Evolutionary conservation across 37 sponge, comb jelly and placozoan species (phyloP), one percentile per base, ranked within the genome.

Genomic region (Bolinopsis microptera): DNA sequence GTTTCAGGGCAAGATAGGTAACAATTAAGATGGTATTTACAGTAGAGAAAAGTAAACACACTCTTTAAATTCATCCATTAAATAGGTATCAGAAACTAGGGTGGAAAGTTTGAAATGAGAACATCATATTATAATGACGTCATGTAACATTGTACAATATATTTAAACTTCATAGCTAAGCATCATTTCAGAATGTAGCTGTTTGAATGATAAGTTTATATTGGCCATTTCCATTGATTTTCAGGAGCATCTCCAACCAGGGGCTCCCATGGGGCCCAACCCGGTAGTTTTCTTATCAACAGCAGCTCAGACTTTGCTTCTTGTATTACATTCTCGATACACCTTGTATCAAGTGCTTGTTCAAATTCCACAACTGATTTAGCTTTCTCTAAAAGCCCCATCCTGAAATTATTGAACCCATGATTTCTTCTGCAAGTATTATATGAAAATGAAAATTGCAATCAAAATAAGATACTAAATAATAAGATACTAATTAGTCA

Each of bases 301-400:
- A 86, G 61, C 26, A 86, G 31, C 48, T 86, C 90, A 0, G 61
- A 41, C 26, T 86, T 86, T 3, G 90, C 90, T 41, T 86, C 90
- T n/a, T 86, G 90, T 9, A 86, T 86, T 28, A 86, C 90, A 39
- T 86, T 86, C 26, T 86, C 90, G 26, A 86, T 86, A 40, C 90
- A 86, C 21, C 90, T 35, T 24, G 90, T 48, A 27, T 86, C 39
- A 13, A 86, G 28, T 26, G 61, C 32, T 23, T 86, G 38, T 27
- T 86, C 90, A 40, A 86, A 86, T 27, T 86, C 90, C 26, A 86
- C 35, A 27, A 86, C 48, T 30, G 90, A 33, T 39, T 86, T 86
- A 22, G 90, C 90, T 41, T 40, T 86, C 13, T 86, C 90, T 26
- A 86, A 27, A 8, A 86, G 35, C 3, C 30, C 26, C 61, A 86